Conservation (phyloP, 2,113 vertebrate genomes). For the Macquaria australasica region DNA sequence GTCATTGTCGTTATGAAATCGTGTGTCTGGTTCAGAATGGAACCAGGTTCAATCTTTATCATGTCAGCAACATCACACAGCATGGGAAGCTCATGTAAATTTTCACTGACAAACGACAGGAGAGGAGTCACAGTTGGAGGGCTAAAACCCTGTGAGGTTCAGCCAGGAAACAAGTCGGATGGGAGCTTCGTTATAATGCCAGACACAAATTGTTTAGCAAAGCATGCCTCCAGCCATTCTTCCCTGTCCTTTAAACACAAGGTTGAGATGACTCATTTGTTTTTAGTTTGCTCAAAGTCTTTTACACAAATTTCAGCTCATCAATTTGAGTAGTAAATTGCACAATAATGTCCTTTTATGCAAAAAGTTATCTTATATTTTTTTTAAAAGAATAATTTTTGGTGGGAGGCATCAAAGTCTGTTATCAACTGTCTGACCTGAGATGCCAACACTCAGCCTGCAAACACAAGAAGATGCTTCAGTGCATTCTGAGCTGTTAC, state of each 20-base stretch:
- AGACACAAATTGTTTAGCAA: slow-evolving; percentile 8
- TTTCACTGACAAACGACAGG: rapidly evolving
- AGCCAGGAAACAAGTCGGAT: not conserved
- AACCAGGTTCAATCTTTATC: not conserved
- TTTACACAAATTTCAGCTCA: slow-evolving; percentile 23
- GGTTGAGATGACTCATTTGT: slow-evolving; percentile 25
- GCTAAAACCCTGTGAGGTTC: not conserved
- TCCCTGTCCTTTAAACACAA: slow-evolving; percentile 17
- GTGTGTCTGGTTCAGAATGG: not conserved
- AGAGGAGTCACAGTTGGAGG: not conserved
- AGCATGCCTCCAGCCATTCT: slow-evolving; percentile 14
- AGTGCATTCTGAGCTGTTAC: not conserved
- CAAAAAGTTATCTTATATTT: not conserved
- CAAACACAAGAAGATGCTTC: not conserved
- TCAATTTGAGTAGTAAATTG: slow-evolving; percentile 12
- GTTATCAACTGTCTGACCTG: not conserved
- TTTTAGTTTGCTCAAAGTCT: slow-evolving; percentile 32
- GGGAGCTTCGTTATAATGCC: not conserved
- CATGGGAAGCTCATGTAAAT: not conserved
- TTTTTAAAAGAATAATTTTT: not conserved
- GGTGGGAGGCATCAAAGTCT: not conserved
- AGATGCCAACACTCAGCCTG: not conserved
- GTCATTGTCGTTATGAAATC: not conserved
- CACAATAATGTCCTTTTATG: slow-evolving; percentile 11
- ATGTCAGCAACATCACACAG: not conserved